Evolutionary conservation across 37 sponge, comb jelly and placozoan species (phyloP).

Genomic region (Theonella swinhoei): DNA sequence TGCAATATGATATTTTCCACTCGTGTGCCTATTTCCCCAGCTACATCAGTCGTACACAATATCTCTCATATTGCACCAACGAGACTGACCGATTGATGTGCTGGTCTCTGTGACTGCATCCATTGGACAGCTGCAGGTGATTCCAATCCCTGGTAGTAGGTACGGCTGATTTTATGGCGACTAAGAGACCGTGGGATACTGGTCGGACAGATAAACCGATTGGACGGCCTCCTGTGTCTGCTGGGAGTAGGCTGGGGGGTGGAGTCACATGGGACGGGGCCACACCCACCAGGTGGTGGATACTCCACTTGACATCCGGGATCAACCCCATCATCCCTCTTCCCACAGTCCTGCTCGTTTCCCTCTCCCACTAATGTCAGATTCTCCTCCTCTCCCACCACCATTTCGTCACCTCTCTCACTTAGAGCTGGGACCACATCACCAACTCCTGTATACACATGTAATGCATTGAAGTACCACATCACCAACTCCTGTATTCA

Average conservation of each 20-base stretch:
- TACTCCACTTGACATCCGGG: no score
- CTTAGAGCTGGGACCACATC: background rate
- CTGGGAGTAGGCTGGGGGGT: background rate
- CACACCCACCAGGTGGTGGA: background rate
- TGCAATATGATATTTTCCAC: no score
- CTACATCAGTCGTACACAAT: no score
- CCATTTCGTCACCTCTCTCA: background rate
- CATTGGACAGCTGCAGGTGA: conserved; percentile 51
- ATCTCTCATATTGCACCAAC: no score
- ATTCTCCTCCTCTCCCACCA: background rate
- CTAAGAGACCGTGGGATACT: background rate
- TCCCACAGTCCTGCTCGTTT: background rate
- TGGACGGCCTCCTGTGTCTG: background rate
- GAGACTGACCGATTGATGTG: no score
- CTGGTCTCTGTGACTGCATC: no score
- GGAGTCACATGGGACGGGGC: background rate
- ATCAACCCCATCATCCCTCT: no score
- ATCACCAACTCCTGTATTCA: background rate
- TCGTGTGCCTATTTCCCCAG: no score
- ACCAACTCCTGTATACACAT: background rate
- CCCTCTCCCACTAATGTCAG: background rate
- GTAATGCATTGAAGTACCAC: no score
- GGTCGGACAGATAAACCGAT: background rate
- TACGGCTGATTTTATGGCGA: background rate
- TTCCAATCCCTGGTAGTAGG: conserved; percentile 35